These are phyloP conservation scores for Paedocypris micromegethes DNA, from an alignment of 2,797 vertebrate genomes.

Conservation along the genomic window DNA sequence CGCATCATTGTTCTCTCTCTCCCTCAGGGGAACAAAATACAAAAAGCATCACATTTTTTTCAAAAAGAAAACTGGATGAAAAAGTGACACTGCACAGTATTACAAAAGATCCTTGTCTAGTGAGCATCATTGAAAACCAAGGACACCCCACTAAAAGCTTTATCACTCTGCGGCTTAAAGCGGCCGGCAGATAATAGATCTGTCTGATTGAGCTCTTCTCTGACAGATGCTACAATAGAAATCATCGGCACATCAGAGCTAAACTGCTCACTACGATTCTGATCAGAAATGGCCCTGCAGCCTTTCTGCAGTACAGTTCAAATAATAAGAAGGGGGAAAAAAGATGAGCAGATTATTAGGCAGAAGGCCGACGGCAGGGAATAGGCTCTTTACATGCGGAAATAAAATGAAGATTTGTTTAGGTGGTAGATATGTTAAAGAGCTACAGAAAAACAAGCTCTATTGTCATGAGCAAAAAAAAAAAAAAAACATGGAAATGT, in stretches of 20 bases:
- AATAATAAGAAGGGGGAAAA: neutral
- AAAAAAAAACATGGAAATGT: constrained; percentile 22
- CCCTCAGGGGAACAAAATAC: neutral
- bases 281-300: constrained; percentile 10
- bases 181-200: constrained; percentile 32
- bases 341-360: neutral
- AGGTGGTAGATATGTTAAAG: constrained; percentile 6
- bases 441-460: constrained; percentile 2
- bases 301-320: neutral
- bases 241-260: constrained; percentile 6
- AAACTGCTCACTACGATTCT: constrained; percentile 25
- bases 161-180: constrained; percentile 12
- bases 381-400: neutral
- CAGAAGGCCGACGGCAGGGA: neutral
- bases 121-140: constrained; percentile 32
- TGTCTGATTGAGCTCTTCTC: constrained; percentile 12
- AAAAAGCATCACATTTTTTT: neutral
- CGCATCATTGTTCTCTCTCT: neutral
- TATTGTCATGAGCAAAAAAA: constrained; percentile 12
- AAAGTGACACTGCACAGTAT: constrained; percentile 20
- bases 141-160: constrained; percentile 21
- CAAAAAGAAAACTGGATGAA: constrained; percentile 7
- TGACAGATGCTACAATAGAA: constrained; percentile 26
- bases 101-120: constrained; percentile 21
- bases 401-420: neutral